These are phyloP conservation scores for Tethya wilhelma DNA, from an alignment of 37 sponge, comb jelly and placozoan species.

Conservation along the genomic window DNA sequence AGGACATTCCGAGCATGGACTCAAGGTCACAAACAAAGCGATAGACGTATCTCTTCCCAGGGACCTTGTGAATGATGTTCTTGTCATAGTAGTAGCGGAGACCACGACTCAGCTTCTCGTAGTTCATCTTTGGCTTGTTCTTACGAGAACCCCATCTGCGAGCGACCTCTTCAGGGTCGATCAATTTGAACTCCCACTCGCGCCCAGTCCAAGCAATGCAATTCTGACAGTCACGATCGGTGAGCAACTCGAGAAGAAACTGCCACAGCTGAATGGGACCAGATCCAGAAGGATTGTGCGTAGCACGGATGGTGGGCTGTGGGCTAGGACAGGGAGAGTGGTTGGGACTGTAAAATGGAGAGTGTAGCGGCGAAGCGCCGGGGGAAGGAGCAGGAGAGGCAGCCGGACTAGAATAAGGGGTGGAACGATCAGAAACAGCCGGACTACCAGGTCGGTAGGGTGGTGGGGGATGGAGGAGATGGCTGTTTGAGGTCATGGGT, in stretches of 20 bases:
- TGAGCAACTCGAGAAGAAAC: constrained; percentile 93
- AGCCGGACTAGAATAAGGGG: constrained; percentile 53
- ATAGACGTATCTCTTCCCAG: constrained; percentile 96
- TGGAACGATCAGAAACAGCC: constrained; percentile 42
- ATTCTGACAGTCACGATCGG: constrained; percentile 83
- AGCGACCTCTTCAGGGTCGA: constrained; percentile 95
- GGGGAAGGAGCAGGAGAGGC: constrained; percentile 63
- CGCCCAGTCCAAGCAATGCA: constrained; percentile 95
- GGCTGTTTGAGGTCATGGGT: constrained; percentile 15
- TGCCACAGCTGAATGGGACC: constrained; percentile 96
- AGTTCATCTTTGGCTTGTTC: constrained; percentile 96
- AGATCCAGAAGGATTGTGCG: constrained; percentile 60
- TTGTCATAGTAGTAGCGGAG: constrained; percentile 99
- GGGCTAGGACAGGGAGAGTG: constrained; percentile 58
- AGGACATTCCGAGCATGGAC: constrained; percentile 88
- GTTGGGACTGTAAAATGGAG: constrained; percentile 45
- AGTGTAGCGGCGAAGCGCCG: constrained; percentile 59
- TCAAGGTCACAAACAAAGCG: constrained; percentile 94
- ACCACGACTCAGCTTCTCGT: constrained; percentile 89
- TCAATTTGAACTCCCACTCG: constrained; percentile 98
- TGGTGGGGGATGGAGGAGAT: constrained; percentile 37
- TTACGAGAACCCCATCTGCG: constrained; percentile 95
- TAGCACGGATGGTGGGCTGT: constrained; percentile 9
- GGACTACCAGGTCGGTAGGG: constrained; percentile 23
- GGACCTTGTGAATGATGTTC: constrained; percentile 98